Conservation (phyloP, 2,113 vertebrate genomes). For the Patagioenas fasciata region DNA sequence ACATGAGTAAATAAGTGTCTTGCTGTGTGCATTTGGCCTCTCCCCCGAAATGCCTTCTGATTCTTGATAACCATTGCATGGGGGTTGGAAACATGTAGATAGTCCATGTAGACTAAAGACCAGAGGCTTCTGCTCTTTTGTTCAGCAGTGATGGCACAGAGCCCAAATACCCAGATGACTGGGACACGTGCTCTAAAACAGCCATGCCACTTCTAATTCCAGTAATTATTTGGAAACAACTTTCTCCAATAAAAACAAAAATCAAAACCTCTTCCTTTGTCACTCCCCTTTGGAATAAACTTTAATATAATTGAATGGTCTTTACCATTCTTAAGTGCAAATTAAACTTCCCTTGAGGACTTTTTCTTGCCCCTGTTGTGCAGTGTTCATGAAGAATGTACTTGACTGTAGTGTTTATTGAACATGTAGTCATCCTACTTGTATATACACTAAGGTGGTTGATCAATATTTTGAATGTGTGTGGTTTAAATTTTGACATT, state of each 20-base stretch:
- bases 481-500: not conserved
- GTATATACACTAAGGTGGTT: not conserved
- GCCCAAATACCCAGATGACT: not conserved
- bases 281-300: not conserved
- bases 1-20: accelerated
- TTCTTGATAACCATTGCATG: not conserved
- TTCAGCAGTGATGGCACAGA: not conserved
- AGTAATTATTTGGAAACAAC: not conserved
- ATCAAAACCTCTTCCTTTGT: not conserved
- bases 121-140: not conserved
- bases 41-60: not conserved
- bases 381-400: not conserved
- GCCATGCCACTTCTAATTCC: not conserved
- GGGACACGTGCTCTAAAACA: not conserved
- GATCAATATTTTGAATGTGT: not conserved
- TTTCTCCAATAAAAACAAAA: not conserved
- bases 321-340: not conserved
- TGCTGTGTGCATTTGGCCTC: not conserved
- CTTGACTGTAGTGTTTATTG: not conserved
- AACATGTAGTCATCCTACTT: not conserved
- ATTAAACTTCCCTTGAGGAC: not conserved
- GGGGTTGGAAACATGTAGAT: not conserved
- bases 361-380: not conserved
- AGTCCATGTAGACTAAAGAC: not conserved
- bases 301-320: not conserved